Percentiles rank a stretch among this genome's conserved stretches.
Conservation (phyloP, 2,797 vertebrate species). For the Cyprinella venusta region DNA sequence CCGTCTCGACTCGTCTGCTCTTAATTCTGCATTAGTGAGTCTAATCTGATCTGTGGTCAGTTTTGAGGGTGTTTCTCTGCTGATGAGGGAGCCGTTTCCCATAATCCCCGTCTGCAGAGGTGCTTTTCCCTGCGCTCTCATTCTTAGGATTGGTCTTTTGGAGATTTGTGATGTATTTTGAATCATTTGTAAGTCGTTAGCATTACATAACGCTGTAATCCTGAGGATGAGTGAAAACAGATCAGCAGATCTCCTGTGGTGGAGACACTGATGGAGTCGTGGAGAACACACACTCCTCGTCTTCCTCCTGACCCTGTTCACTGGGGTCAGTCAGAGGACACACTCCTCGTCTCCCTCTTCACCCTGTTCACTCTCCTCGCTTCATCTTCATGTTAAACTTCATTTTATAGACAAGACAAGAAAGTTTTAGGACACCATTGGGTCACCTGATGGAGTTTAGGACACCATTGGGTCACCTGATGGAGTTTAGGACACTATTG, state of each 20-base stretch:
- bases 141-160: conserved; percentile 19
- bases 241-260: conserved; percentile 13
- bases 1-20: neutral
- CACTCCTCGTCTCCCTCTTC: neutral
- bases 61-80: neutral
- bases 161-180: conserved; percentile 26
- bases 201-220: conserved; percentile 22
- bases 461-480: too few relatives aligned
- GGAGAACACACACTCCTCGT: conserved; percentile 32
- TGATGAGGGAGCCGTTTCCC: conserved; percentile 24
- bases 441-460: too few relatives aligned
- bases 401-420: too few relatives aligned
- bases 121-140: neutral
- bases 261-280: neutral
- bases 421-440: too few relatives aligned
- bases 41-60: conserved; percentile 36
- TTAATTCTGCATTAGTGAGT: conserved; percentile 12
- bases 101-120: conserved; percentile 18
- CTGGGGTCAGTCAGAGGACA: conserved; percentile 46
- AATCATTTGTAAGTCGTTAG: conserved; percentile 1
- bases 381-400: too few relatives aligned
- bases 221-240: neutral
- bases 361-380: conserved; percentile 36
- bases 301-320: neutral
- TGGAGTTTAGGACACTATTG: too few relatives aligned